Evolutionary conservation across 2,797 vertebrate species (phyloP).

Genomic region (Sebastolobus altivelis): DNA sequence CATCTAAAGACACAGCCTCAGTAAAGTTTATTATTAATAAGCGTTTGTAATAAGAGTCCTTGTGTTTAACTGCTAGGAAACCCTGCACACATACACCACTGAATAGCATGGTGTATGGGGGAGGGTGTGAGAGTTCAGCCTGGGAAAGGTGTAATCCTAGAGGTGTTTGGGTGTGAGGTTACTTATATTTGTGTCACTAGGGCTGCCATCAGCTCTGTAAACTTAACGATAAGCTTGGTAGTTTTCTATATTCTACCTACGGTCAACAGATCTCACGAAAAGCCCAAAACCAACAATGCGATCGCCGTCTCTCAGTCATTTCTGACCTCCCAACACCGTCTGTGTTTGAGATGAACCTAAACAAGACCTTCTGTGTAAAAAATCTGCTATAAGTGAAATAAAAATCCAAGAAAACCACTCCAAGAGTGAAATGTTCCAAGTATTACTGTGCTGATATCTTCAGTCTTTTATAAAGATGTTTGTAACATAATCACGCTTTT

Average conservation of each 20-base stretch:
- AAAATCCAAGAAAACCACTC: neutral
- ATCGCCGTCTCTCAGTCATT: too few species aligned
- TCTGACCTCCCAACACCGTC: too few species aligned
- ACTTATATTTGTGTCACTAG: neutral
- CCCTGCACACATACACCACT: neutral
- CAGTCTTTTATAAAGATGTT: too few species aligned
- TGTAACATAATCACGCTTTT: too few species aligned
- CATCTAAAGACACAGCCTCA: neutral
- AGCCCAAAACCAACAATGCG: neutral
- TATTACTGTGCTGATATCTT: too few species aligned
- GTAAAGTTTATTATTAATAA: neutral
- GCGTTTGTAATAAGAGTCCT: neutral
- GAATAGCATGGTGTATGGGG: neutral
- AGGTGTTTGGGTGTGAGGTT: conserved; percentile 16
- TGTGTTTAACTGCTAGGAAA: neutral
- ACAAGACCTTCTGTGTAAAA: neutral
- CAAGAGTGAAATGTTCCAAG: neutral
- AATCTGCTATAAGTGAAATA: neutral
- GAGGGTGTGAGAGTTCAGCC: neutral
- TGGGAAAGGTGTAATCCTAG: conserved; percentile 26
- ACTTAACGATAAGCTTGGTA: too few species aligned
- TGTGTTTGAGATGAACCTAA: neutral
- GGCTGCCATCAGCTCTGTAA: neutral
- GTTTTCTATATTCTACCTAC: neutral
- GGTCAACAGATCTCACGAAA: neutral